Evolutionary conservation across 2,113 vertebrate genomes (phyloP), one percentile per base, ranked within the genome.

Genomic region (Gymnorhina tibicen): DNA sequence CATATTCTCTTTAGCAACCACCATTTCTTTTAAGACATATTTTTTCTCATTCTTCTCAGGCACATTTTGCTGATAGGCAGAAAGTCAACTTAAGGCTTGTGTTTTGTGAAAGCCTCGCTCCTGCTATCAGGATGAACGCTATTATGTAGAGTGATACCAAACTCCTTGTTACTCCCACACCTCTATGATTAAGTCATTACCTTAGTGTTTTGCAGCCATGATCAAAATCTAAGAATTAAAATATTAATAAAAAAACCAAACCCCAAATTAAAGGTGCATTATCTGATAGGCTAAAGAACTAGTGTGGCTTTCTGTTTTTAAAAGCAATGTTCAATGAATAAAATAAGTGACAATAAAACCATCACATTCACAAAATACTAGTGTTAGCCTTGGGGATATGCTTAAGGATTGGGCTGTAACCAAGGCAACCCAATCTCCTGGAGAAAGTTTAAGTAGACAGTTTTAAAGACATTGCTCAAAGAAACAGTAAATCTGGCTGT

Each of bases 381-480:
- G 60, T 35, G 62, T 93, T 93, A 91, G 53, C 69, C 92, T 91
- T 93, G 41, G 64, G 83, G 86, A 91, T 76, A 47, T 62, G 88
- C 83, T 89, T 42, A 68, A 89, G 91, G 86, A 94, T 35, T 73
- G 89, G 91, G 77, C 80, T 78, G 95, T 93, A 96, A 96, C 95
- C 83, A 91, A 82, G 88, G 88, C 96, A 97, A 97, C 76, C 47
- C 66, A 39, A 81, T 78, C 95, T 92, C 76, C 86, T 32, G 83
- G 67, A 94, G 85, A 44, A 91, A 93, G 86, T 95, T 91, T 86
- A 94, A 89, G 56, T 6, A 92, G 58, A 60, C 55, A 80, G 78
- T 93, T 94, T 94, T 78, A 96, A 93, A 91, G 84, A 93, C 83
- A 84, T 20, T 50, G 73, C 84, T 94, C 80, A 92, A 84, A 92